Evolutionary conservation across 2,888 invertebrate species (phyloP).

Genomic region (Temnothorax unifasciatus): DNA sequence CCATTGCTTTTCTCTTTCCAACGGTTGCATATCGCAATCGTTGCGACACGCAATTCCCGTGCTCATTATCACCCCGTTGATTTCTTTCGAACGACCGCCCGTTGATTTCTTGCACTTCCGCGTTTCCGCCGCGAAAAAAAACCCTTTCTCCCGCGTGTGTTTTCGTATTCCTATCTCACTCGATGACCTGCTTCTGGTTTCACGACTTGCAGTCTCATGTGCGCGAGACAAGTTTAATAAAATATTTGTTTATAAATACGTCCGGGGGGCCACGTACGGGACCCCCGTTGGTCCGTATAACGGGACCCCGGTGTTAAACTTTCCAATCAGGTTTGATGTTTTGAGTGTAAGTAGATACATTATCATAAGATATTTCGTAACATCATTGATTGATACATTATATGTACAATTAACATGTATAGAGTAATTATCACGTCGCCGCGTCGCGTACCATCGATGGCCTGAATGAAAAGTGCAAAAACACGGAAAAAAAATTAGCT

Average conservation of each 20-base stretch:
- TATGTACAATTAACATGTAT: not conserved
- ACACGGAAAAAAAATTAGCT: no score
- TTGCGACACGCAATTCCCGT: not conserved
- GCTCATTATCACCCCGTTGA: slow-evolving; percentile 13
- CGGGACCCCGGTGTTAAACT: not conserved
- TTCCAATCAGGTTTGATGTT: slow-evolving; percentile 14
- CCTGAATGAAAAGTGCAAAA: no score
- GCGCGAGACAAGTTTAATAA: not conserved
- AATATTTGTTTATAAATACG: not conserved
- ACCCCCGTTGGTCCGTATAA: no score
- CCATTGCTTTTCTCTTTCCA: slow-evolving; percentile 12
- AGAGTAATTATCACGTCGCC: not conserved
- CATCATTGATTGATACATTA: not conserved
- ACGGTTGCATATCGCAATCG: not conserved
- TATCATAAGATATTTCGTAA: not conserved
- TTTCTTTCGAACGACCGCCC: not conserved
- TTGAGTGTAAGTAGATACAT: not conserved
- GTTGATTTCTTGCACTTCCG: slow-evolving; percentile 24
- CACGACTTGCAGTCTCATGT: not conserved
- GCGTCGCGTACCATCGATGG: no score
- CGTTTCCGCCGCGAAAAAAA: not conserved
- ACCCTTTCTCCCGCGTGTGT: not conserved
- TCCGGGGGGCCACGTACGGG: no score
- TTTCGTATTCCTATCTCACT: not conserved
- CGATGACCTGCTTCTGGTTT: not conserved